Evolutionary conservation across 1,140 invertebrate genomes (phyloP), one percentile per base, ranked within the genome.

Genomic region (Carcinoscorpius rotundicauda): DNA sequence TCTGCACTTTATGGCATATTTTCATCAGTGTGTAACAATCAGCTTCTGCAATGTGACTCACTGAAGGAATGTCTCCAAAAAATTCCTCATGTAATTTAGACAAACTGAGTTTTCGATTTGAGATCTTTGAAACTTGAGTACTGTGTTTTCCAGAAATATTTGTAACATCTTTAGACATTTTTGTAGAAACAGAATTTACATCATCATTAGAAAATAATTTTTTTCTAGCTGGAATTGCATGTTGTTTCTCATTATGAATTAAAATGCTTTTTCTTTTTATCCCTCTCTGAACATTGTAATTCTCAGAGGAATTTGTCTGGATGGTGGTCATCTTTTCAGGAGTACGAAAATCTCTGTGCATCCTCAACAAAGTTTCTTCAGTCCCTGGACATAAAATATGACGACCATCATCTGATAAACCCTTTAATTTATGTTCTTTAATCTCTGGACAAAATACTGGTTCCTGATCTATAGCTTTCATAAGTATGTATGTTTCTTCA

Each of bases 41-140:
- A 8, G 64, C 64, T 65, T 68, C 66, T 48, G 66, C 66, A 59
- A 64, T 58, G 52, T 68, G 66, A 29, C 63, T 62, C 5, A 63
- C 10, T 4, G 56, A 52, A 11, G 63, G 66, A 8, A 4, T 6
- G 53, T 63, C 63, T 5, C 52, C 57, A 60, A 68, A 68, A 60
- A 61, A 69, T 64, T 67, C 51, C 49, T 51, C 8, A 53, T 64
- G 66, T 11, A 62, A 51, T 53, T 69, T 67, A 65, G 63, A 29
- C 52, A 62, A 64, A 29, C 59, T 60, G 65, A 60, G 63, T 3
- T 56, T 51, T 6, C 11, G 49, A 49, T 49, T 50, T 8, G 29
- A 48, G 9, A 56, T 11, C 11, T 29, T 49, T 52, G 29, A 29
- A 29, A 29, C 29, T 29, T 29, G 29, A 29, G 49, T 5, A 56